These are phyloP conservation scores for Melanargia galathea DNA, from an alignment of 2,888 invertebrate genomes.

Conservation along the genomic window DNA sequence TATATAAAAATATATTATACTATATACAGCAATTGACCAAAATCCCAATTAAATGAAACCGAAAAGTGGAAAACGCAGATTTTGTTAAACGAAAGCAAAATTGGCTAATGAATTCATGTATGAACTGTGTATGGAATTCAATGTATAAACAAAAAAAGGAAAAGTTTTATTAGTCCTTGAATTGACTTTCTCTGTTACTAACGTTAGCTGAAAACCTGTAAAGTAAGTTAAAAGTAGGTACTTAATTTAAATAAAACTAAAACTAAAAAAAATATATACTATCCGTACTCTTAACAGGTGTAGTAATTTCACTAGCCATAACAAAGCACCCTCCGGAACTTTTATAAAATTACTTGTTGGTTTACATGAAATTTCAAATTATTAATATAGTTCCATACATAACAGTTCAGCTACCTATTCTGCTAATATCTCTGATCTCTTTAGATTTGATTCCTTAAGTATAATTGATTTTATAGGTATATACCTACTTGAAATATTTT, in stretches of 20 bases:
- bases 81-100: too few species aligned
- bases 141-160: too few species aligned
- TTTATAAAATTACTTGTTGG: slow-evolving; percentile 21
- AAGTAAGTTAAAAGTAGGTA: not conserved
- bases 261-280: not conserved
- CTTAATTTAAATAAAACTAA: not conserved
- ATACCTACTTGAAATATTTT: too few species aligned
- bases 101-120: too few species aligned
- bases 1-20: too few species aligned
- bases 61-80: too few species aligned
- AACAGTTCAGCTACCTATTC: not conserved
- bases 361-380: slow-evolving; percentile 11
- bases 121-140: too few species aligned
- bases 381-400: slow-evolving; percentile 8
- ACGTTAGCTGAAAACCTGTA: not conserved
- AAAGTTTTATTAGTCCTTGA: too few species aligned
- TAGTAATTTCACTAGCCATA: slow-evolving; percentile 57
- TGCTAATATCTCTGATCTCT: not conserved
- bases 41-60: too few species aligned
- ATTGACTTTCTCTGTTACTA: too few species aligned
- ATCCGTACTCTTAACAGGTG: slow-evolving; percentile 47
- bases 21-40: too few species aligned
- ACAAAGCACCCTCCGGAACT: slow-evolving; percentile 35
- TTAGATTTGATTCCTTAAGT: not conserved
- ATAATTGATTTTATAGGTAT: too few species aligned